Base-by-base conservation (phyloP, 2,113 vertebrate genomes). In the Gopherus evgoodei region DNA sequence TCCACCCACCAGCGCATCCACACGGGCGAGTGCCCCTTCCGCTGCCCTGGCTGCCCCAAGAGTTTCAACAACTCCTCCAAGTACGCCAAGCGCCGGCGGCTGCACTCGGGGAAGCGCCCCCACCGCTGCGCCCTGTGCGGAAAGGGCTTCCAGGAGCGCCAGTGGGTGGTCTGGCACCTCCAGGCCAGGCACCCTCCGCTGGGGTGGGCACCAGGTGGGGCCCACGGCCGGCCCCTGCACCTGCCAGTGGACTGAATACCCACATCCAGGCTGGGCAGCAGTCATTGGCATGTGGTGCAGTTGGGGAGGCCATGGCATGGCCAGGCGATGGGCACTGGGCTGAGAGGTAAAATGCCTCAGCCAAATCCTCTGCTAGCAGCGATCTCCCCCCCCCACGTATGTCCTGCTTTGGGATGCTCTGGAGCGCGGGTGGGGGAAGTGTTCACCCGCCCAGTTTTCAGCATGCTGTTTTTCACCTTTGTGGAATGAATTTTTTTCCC, bases 51-150 rank as follows among this genome's bases (percentile, higher is more conserved):
- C 50, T 95, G 95, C 54, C 89, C 57, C 53, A 87, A 93, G 35
- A 86, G 95, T 14, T 96, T 96, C 59, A 95, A 95, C 84, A 95
- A 93, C 44, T 92, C 95, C 82, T 93, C 95, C 81, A 95, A 95
- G 59, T 94, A 95, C 57, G 92, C 94, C 75, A 95, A 95, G 47
- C 95, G 94, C 76, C 93, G 93, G 53, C 78, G 92, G 38, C 72
- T 89, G 29, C 95, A 95, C 52, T 53, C 88, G 31, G 90, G 93
- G 8, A 90, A 89, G 47, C 65, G 89, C 8, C 31, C 50, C 14
- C 81, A 94, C 22, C 62, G 42, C n/a, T 94, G 93, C 19, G 54
- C 89, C 13, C 49, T 88, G 2, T 91, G 93, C 25, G 88, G 84
- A 11, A 94, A 94, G 72, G 81, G 93, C 80, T 94, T 94, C 83